Conservation (phyloP, 2,797 vertebrate genomes). For the Pseudocheirus occidentalis region DNA sequence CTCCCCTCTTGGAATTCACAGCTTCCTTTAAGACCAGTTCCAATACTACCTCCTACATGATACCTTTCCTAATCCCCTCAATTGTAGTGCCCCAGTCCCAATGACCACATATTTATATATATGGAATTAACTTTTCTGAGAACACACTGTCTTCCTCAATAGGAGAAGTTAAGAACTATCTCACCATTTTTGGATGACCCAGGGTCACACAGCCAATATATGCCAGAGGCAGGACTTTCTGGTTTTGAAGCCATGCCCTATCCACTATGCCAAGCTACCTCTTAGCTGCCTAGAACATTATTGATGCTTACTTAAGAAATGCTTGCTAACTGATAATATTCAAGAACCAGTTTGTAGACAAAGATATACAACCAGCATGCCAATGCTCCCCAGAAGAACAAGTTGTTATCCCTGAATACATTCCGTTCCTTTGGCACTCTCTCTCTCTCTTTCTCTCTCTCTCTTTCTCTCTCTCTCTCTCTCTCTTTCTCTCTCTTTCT, state of each 20-base stretch:
- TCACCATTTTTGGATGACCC: neutral
- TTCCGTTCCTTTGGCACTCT: neutral
- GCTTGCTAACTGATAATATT: neutral
- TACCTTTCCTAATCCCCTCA: neutral
- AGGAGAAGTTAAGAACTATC: neutral
- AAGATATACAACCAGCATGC: neutral
- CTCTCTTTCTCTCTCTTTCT: too few species aligned
- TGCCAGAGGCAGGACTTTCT: neutral
- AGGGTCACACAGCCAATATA: neutral
- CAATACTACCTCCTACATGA: neutral
- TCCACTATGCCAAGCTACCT: neutral
- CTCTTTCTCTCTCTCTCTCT: too few species aligned
- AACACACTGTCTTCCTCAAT: neutral
- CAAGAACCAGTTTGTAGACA: neutral
- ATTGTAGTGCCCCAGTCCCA: too few species aligned
- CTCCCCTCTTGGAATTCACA: neutral
- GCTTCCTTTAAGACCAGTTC: neutral
- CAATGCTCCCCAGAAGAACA: neutral
- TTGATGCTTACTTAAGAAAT: neutral
- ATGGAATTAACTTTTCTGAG: neutral
- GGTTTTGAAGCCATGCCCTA: neutral
- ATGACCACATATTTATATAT: neutral
- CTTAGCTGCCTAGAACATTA: neutral
- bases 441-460: neutral
- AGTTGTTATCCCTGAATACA: neutral